Base-by-base conservation (phyloP, 1,140 invertebrate genomes). In the Dendroctonus ponderosae region DNA sequence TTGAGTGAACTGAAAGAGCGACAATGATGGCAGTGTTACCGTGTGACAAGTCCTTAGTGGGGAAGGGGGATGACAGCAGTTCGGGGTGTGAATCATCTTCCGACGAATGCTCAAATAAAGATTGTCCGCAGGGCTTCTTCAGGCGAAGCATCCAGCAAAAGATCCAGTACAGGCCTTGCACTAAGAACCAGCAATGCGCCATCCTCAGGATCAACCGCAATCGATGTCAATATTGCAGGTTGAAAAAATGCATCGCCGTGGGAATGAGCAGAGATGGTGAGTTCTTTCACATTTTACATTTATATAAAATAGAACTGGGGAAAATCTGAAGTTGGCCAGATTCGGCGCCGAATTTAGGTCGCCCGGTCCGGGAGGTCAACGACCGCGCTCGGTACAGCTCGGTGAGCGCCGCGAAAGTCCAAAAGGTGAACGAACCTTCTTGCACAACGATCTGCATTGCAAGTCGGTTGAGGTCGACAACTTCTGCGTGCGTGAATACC, bases 231-330 rank as follows among this genome's bases (percentile, higher is more conserved):
- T 97, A 96, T 80, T 97, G 95, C 83, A 85, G 96, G 70, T 87
- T 98, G 72, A 97, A 97, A 83, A 98, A 98, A 86, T 98, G 96
- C 84, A 95, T 98, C 79, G 91, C 93, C 59, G 96, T 97, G 69
- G 96, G 96, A 80, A 98, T 98, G 96, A 97, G 94, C 80, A 86
- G 94, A 83, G 96, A 98, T 86, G 95, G 96, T 98, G 75, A 87
- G 86, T 85, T 57, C 50, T 38, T 49, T 61, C 53, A 62, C 37
- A 39, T 58, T 58, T 58, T 2, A 7, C 11, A 42, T 41, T 42
- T 58, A 12, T 12, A 58, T n/a, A 26, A 3, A 26, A 3, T 26
- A 26, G 26, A 26, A 26, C 3, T 26, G 26, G 26, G 26, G 3
- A 26, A 26, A 26, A 26, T 26, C 26, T 26, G 26, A 26, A 14